phyloP scores from a whole-genome alignment of 1,140 invertebrate species.

The Heterodera schachtii region DNA sequence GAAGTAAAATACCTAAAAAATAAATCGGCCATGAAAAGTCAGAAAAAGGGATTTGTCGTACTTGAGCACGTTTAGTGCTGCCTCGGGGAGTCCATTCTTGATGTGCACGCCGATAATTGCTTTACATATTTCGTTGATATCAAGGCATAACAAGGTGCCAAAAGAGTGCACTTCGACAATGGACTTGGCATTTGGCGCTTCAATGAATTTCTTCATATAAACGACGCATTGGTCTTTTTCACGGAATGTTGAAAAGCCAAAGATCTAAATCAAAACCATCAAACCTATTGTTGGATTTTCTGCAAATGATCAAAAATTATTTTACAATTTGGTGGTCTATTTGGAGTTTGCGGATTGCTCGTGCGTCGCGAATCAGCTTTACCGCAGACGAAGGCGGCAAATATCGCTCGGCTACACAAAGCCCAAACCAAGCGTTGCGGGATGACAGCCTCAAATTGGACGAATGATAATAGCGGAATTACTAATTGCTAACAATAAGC shows the following conservation, averaged over 20 bases:
- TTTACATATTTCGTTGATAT: constrained; percentile 6
- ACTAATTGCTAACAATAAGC: too few species aligned
- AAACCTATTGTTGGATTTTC: not conserved
- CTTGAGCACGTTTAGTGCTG: constrained; percentile 8
- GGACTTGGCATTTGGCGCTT: constrained; percentile 22
- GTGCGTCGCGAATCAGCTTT: constrained; percentile 12
- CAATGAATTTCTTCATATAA: constrained; percentile 28
- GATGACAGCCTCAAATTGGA: not conserved
- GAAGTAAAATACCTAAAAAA: constrained; percentile 6
- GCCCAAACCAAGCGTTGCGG: constrained; percentile 30
- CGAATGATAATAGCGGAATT: not conserved
- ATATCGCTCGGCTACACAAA: constrained; percentile 34
- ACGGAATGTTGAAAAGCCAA: constrained; percentile 25
- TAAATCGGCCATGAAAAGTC: not conserved
- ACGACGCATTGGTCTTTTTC: constrained; percentile 12
- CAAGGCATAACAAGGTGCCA: constrained; percentile 16
- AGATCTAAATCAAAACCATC: not conserved
- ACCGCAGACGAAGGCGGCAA: not conserved
- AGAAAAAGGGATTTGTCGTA: not conserved
- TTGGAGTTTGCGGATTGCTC: constrained; percentile 30
- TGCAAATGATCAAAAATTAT: not conserved
- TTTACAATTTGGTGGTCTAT: constrained; percentile 22
- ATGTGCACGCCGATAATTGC: constrained; percentile 23
- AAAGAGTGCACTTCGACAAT: constrained; percentile 32
- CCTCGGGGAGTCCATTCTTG: constrained; percentile 10